Evolutionary conservation across 2,113 vertebrate genomes (phyloP), one percentile per base, ranked within the genome.

Genomic region (Ciconia maguari): DNA sequence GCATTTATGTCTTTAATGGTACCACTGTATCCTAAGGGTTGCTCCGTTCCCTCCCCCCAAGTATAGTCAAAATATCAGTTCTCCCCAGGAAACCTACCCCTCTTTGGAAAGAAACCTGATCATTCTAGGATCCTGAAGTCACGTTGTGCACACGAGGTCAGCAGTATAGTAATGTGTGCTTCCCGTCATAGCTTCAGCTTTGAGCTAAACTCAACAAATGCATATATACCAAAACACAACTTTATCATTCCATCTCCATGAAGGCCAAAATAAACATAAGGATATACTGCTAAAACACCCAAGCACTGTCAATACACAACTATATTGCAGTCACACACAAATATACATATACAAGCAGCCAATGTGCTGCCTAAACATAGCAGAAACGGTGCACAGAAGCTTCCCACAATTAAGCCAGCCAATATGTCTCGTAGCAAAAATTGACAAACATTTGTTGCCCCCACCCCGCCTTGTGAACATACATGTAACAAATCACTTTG

Each of bases 251-350:
- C 42, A 55, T 81, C 60, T 81, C 29, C 42, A 62, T 4, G 17
- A 36, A 94, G 16, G 54, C 44, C 66, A 89, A 94, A 92, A 74
- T 81, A 95, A 95, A 83, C 64, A 95, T 48, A 46, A 75, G 27
- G 21, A 17, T 65, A 44, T 36, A 32, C 41, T 86, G 30, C 58
- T 74, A 41, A 90, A 83, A 62, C 29, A 30, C 27, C 3, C 27
- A 83, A 70, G 15, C 18, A 52, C n/a, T 91, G 57, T 19, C 7
- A 2, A 82, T 87, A 68, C 22, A 68, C 16, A 61, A 83, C 82
- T 81, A 62, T 4, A 52, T 21, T 84, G 14, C 27, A 72, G 17
- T 77, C 38, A 32, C 9, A 74, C 21, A 46, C 0, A 0, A 62
- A 81, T 66, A 57, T n/a, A 46, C 7, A 49, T 34, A 65, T 29